A percentile compares a stretch with the other conserved stretches of the same genome.
phyloP scores from a whole-genome alignment of 2,888 invertebrate genomes.

The Himalopsyche japonica region DNA sequence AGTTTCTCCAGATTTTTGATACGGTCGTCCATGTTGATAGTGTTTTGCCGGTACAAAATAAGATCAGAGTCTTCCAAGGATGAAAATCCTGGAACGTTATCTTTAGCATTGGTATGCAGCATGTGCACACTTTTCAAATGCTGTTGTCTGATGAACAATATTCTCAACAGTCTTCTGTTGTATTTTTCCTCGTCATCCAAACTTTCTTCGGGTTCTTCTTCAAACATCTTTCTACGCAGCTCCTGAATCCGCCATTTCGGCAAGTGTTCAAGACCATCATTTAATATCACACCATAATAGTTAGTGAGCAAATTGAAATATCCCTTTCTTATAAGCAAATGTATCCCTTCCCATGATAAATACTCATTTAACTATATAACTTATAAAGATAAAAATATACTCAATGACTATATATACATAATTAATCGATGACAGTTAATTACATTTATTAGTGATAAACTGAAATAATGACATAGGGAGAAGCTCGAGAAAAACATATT shows the following conservation, averaged over 20 bases:
- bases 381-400: no score
- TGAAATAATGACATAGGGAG: no score
- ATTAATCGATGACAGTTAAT: no score
- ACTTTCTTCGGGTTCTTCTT: constrained; percentile 66
- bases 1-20: constrained; percentile 73
- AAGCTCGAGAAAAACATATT: no score
- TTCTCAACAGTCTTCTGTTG: constrained; percentile 66
- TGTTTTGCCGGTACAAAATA: constrained; percentile 83
- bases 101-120: constrained; percentile 76
- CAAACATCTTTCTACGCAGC: constrained; percentile 73
- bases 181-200: constrained; percentile 61
- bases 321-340: no score
- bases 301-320: no score
- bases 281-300: constrained; percentile 36
- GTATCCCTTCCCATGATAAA: no score
- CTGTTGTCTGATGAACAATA: constrained; percentile 74
- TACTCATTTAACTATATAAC: no score
- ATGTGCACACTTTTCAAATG: constrained; percentile 79
- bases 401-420: no score
- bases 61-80: constrained; percentile 81
- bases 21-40: constrained; percentile 81
- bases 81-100: constrained; percentile 57
- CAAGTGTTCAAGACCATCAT: not conserved
- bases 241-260: constrained; percentile 53
- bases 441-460: no score